These are phyloP conservation scores for Drosophila gaucha DNA, from an alignment of 2,888 invertebrate species.

Conservation along the genomic window DNA sequence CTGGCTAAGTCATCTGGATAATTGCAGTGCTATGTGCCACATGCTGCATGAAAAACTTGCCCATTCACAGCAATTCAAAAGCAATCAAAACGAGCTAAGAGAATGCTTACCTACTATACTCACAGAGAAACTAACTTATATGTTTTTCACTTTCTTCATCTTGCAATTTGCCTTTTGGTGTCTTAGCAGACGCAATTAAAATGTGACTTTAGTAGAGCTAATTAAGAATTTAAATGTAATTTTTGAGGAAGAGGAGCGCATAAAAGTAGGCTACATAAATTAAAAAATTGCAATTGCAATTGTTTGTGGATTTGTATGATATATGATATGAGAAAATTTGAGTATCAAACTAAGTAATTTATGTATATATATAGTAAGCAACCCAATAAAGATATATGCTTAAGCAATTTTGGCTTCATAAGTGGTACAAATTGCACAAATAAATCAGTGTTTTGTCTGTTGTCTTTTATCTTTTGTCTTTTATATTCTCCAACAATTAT, in stretches of 20 bases:
- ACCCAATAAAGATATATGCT: no score
- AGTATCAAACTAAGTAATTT: no score
- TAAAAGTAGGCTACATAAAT: no score
- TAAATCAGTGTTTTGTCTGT: no score
- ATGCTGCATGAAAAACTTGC: slow-evolving; percentile 14
- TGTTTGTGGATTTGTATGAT: no score
- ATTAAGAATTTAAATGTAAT: not conserved
- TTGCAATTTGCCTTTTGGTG: not conserved
- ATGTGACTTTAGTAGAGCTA: not conserved
- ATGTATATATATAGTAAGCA: no score
- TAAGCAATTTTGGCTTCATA: no score
- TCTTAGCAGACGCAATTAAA: not conserved
- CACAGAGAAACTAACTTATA: not conserved
- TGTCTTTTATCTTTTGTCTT: no score
- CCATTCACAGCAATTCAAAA: slow-evolving; percentile 21
- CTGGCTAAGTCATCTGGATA: slow-evolving; percentile 38
- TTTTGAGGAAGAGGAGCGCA: not conserved
- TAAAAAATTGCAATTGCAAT: no score
- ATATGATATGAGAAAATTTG: no score
- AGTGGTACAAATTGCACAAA: no score
- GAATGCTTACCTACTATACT: slow-evolving; percentile 1
- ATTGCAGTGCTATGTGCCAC: slow-evolving; percentile 20
- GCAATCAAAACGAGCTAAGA: slow-evolving; percentile 25
- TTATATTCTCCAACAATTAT: no score
- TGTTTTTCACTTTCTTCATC: not conserved